phyloP scores from a whole-genome alignment of 2,113 vertebrate species.

The Bettongia penicillata region DNA sequence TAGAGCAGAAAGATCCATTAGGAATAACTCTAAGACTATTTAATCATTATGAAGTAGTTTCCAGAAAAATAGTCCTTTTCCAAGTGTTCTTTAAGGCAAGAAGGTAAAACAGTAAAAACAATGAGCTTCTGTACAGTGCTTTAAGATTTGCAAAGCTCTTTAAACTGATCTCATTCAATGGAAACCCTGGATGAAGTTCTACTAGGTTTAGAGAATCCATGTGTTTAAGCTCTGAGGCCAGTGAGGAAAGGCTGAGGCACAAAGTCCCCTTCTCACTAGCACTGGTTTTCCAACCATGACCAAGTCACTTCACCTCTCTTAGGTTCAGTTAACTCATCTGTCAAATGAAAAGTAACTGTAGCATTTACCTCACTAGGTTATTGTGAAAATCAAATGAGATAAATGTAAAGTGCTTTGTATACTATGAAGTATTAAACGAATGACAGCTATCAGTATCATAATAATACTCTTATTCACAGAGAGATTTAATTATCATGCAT shows the following conservation, averaged over 20 bases:
- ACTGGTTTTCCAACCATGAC: background rate
- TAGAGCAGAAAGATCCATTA: background rate
- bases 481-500: conserved; percentile 58
- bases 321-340: background rate
- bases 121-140: background rate
- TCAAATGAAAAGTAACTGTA: background rate
- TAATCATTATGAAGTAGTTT: background rate
- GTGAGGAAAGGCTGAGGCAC: background rate
- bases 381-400: background rate
- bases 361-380: background rate
- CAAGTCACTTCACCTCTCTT: background rate
- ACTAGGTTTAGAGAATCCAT: conserved; percentile 40
- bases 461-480: background rate
- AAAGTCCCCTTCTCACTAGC: background rate
- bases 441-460: background rate
- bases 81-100: background rate
- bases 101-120: background rate
- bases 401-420: background rate
- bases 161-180: background rate
- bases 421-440: background rate
- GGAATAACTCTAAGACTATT: background rate
- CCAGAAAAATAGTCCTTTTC: background rate
- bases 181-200: background rate
- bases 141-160: background rate
- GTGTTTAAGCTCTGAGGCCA: background rate